phyloP scores from a whole-genome alignment of 2,888 invertebrate genomes.

The Acronicta alni region DNA sequence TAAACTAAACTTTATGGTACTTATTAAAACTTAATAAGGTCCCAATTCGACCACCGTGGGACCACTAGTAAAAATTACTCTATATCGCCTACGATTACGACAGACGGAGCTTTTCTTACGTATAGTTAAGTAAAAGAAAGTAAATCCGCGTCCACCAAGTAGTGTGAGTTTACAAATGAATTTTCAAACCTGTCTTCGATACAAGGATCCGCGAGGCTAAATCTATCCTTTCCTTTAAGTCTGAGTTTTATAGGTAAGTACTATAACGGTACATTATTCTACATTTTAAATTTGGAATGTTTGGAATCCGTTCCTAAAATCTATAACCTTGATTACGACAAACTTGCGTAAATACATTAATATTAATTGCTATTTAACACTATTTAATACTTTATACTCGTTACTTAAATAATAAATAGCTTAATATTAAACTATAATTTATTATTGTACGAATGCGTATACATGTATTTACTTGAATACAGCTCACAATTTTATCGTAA shows the following conservation, averaged over 20 bases:
- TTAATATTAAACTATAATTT: slow-evolving; percentile 79
- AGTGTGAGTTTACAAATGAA: too few relatives aligned
- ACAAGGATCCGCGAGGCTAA: background rate
- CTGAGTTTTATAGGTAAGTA: slow-evolving; percentile 14
- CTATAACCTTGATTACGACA: slow-evolving; percentile 51
- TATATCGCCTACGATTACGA: too few relatives aligned
- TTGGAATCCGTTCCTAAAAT: slow-evolving; percentile 52
- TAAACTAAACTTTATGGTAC: too few relatives aligned
- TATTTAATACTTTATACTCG: slow-evolving; percentile 73
- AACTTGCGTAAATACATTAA: slow-evolving; percentile 70
- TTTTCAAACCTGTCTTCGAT: background rate
- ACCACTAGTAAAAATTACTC: too few relatives aligned
- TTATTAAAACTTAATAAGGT: too few relatives aligned
- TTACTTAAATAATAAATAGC: slow-evolving; percentile 84
- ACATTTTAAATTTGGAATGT: slow-evolving; percentile 65
- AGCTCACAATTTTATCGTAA: slow-evolving; percentile 75
- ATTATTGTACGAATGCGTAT: slow-evolving; percentile 89
- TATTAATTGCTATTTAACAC: slow-evolving; percentile 60
- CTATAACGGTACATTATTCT: slow-evolving; percentile 48
- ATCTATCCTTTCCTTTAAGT: background rate
- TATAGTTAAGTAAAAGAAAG: too few relatives aligned
- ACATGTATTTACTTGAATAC: slow-evolving; percentile 85
- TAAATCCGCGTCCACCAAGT: too few relatives aligned
- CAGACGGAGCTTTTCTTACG: too few relatives aligned
- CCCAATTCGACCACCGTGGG: too few relatives aligned